These are phyloP conservation scores for Serranus cabrilla DNA, from an alignment of 2,797 vertebrate genomes.

Conservation along the genomic window DNA sequence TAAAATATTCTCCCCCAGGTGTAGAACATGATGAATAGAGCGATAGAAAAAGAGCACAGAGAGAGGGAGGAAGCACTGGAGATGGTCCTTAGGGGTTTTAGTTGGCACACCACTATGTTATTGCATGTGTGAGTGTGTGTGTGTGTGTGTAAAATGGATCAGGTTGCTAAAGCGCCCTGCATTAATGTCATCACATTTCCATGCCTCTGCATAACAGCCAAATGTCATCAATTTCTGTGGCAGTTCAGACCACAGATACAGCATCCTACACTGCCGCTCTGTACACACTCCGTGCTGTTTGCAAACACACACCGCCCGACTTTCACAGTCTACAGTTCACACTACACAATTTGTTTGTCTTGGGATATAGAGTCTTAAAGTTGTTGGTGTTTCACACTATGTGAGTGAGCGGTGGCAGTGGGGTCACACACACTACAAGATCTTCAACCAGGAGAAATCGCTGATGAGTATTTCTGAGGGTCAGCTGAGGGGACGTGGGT, in stretches of 20 bases:
- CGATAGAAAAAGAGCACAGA: constrained; percentile 26
- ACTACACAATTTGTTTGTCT: too few relatives aligned
- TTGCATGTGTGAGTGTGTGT: not conserved
- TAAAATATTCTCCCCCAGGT: constrained; percentile 59
- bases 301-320: constrained; percentile 24
- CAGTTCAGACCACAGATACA: constrained; percentile 22
- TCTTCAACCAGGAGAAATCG: too few relatives aligned
- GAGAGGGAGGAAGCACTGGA: constrained; percentile 13
- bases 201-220: constrained; percentile 42
- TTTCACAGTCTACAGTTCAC: too few relatives aligned
- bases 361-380: too few relatives aligned
- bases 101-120: constrained; percentile 20
- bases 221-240: constrained; percentile 28
- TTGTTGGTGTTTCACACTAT: too few relatives aligned
- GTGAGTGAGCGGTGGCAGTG: too few relatives aligned
- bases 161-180: constrained; percentile 21
- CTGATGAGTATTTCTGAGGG: too few relatives aligned
- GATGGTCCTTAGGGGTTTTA: constrained; percentile 44
- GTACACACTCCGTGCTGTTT: constrained; percentile 33
- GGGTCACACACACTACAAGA: too few relatives aligned
- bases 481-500: too few relatives aligned
- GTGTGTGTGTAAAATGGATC: not conserved
- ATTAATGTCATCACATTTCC: constrained; percentile 45
- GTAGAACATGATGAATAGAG: constrained; percentile 49
- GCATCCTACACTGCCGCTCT: not conserved